These are phyloP conservation scores for Napeogenes sylphis DNA, from an alignment of 2,888 invertebrate genomes.

Conservation along the genomic window DNA sequence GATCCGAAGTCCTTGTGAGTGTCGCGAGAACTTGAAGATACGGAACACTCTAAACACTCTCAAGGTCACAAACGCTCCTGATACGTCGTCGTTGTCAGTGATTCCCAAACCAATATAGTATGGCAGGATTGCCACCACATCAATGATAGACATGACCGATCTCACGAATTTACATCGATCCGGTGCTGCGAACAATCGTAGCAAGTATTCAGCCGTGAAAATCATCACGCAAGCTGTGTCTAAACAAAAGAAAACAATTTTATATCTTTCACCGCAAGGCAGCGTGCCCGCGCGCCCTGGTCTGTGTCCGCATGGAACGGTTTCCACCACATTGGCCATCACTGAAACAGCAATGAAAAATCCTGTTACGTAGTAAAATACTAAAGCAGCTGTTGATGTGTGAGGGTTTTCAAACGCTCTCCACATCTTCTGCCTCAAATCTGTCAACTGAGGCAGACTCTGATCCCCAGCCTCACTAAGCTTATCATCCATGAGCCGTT, in stretches of 20 bases:
- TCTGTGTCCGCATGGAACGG: constrained; percentile 94
- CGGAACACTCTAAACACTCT: constrained; percentile 99
- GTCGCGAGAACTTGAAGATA: constrained; percentile 99
- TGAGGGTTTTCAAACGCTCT: constrained; percentile 99
- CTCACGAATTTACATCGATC: constrained; percentile 98
- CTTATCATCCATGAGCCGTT: constrained; percentile 98
- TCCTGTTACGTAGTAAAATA: constrained; percentile 99
- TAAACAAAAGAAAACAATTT: constrained; percentile 98
- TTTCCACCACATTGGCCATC: constrained; percentile 99
- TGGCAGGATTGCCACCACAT: constrained; percentile 99
- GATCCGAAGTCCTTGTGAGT: constrained; percentile 98
- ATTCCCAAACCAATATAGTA: constrained; percentile 99
- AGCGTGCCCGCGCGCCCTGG: constrained; percentile 91
- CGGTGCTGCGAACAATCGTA: constrained; percentile 98
- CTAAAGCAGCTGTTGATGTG: constrained; percentile 98
- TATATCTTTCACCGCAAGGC: constrained; percentile 98
- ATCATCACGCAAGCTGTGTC: constrained; percentile 99
- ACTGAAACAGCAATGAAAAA: constrained; percentile 99
- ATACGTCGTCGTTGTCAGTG: constrained; percentile 98
- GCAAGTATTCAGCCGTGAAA: constrained; percentile 98
- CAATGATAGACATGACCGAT: constrained; percentile 99
- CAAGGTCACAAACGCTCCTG: constrained; percentile 98
- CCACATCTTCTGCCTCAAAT: constrained; percentile 98
- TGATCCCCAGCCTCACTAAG: constrained; percentile 95
- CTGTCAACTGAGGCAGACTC: constrained; percentile 90